Base-by-base conservation (phyloP, 2,113 vertebrate species). In the Montifringilla adamsi region DNA sequence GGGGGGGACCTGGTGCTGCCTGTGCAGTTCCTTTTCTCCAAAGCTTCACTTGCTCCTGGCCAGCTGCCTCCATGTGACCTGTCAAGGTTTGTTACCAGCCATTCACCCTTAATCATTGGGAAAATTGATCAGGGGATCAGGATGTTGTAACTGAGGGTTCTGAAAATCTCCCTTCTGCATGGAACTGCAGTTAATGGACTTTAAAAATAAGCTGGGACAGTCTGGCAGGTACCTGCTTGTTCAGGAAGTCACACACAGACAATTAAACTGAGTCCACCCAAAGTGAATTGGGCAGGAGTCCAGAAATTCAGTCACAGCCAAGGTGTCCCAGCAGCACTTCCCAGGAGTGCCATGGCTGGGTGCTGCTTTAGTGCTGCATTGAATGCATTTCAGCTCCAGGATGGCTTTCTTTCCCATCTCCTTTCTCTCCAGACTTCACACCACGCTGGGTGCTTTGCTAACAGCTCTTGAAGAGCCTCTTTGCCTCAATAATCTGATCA, bases 261-360 rank as follows among this genome's bases (percentile, higher is more conserved):
- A 47, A 43, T 85, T 31, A 15, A n/a, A 55, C 24, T 19, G 62
- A 49, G 19, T 44, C 7, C 35, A 23, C 2, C 8, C 22, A 2
- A 66, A 39, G 18, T 5, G 24, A 63, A 15, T 8, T 53, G 56
- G 80, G 31, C 41, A 37, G 37, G 55, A 44, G 62, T 35, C 33
- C 50, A 30, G 66, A 7, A 31, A 17, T 15, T 55, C 7, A 39
- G 53, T 35, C 23, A 9, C 13, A 63, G 84, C 49, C 4, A 37
- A 33, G 28, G 10, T 21, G 62, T 87, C 69, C 35, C 15, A 30
- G 7, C 69, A 37, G 13, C 5, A 2, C 30, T 27, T 12, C 27
- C 23, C 21, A 0, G 2, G 26, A 41, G 24, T 6, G 11, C 66
- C 2, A 0, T 5, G 35, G 59, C 62, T 4, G 0, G 6, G 7